phyloP scores from a whole-genome alignment of 1,140 invertebrate species.

The Coboldia fuscipes region DNA sequence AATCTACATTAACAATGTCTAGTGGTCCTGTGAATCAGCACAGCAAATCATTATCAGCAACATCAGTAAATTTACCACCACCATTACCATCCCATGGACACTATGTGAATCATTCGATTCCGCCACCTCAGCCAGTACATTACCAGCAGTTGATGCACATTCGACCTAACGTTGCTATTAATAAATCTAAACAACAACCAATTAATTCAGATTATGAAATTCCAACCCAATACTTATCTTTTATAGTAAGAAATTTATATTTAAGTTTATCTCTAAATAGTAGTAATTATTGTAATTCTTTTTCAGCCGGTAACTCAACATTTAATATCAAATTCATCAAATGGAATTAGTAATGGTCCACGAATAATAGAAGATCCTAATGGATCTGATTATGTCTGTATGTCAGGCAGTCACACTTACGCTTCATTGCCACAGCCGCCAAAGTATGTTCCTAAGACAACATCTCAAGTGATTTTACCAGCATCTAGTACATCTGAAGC shows the following conservation, averaged over 20 bases:
- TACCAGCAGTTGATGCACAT: not conserved
- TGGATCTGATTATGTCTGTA: conserved; percentile 46
- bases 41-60: conserved; percentile 2
- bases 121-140: not conserved
- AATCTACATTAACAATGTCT: conserved; percentile 5
- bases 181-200: conserved; percentile 8
- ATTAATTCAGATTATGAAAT: conserved; percentile 9
- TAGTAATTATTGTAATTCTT: conserved; percentile 5
- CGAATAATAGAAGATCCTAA: conserved; percentile 34
- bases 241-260: not conserved
- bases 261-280: conserved; percentile 7
- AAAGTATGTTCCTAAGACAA: conserved; percentile 1
- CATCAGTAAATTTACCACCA: conserved; percentile 3
- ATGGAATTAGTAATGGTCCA: conserved; percentile 19
- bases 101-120: not conserved
- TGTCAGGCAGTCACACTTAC: conserved; percentile 33
- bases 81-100: conserved; percentile 3
- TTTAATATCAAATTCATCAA: conserved; percentile 12
- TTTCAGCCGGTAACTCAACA: conserved; percentile 5
- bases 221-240: not conserved
- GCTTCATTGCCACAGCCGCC: not conserved
- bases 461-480: conserved; percentile 14
- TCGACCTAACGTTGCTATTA: not conserved
- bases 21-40: not conserved
- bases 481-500: conserved; percentile 16